Base-by-base conservation (phyloP, 35 echinoderm and acorn worm genomes). In the Chiridota heheva region DNA sequence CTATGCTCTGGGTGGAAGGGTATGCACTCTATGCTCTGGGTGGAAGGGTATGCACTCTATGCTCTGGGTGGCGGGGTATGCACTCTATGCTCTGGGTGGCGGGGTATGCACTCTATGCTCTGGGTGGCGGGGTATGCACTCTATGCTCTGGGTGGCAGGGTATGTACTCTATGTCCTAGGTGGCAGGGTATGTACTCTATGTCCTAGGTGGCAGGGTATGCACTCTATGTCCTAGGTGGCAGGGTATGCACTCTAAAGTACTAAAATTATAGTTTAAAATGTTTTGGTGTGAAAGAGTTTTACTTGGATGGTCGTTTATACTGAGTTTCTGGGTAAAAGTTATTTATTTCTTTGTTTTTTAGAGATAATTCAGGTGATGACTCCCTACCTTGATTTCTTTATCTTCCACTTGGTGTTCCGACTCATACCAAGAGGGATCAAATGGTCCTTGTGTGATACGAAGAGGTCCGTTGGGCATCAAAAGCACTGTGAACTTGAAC, bases 401-500 rank as follows among this genome's bases (percentile, higher is more conserved):
- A 46, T 96, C 88, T 70, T 96, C 43, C 0, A 96, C 72, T 0
- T 76, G 71, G 58, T 87, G 60, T 68, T 96, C 83, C 30, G 93
- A 80, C 29, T 90, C 57, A 47, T 83, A 96, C 18, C 60, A 36
- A 7, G 57, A 61, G 33, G 75, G 77, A 60, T 96, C 83, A 4
- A 84, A 39, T 10, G 72, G 76, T 35, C 74, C 58, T 20, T 90
- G 65, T 59, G 93, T 96, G 32, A 96, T 96, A 63, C 79, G 51
- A 13, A 84, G 63, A 0, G 93, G 88, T 47, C 88, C 93, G 32
- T 90, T 96, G 26, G 93, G 93, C 93, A 96, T 96, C 39, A 96
- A 36, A 0, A 96, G 93, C 53, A 90, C 84, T 28, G 93, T 96
- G 80, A 91, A 96, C 67, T 96, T 96, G 69, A 96, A 90, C 84